Evolutionary conservation across 2,797 vertebrate genomes (phyloP).

Genomic region (Linurgus olivaceus): DNA sequence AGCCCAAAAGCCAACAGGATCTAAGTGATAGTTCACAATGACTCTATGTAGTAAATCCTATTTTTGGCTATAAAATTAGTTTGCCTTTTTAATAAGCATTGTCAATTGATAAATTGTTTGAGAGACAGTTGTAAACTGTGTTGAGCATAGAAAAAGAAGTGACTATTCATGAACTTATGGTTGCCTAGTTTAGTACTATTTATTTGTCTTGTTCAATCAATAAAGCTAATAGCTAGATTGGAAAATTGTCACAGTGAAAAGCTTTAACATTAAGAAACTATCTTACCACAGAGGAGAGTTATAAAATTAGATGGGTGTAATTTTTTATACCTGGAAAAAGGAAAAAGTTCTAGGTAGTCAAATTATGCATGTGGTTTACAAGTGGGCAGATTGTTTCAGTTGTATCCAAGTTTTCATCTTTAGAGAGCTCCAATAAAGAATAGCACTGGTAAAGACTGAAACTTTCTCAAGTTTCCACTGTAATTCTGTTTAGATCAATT

Average conservation of each 20-base stretch:
- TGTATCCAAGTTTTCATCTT: neutral
- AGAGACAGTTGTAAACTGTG: neutral
- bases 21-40: constrained; percentile 56
- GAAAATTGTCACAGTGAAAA: neutral
- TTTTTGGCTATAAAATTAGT: neutral
- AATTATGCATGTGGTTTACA: neutral
- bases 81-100: constrained; percentile 30
- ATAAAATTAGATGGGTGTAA: neutral
- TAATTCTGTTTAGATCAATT: neutral
- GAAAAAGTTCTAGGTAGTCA: neutral
- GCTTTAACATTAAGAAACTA: neutral
- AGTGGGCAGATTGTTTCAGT: neutral
- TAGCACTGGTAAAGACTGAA: neutral
- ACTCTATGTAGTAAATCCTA: neutral
- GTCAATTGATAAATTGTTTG: neutral
- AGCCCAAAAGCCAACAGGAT: constrained; percentile 63
- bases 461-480: neutral
- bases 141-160: neutral
- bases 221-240: neutral
- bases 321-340: neutral
- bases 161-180: neutral
- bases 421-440: neutral
- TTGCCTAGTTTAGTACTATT: neutral
- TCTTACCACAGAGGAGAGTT: neutral
- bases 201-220: neutral